Evolutionary conservation across 2,113 vertebrate species (phyloP), one percentile per base, ranked within the genome.

Genomic region (Anthoscopus minutus): DNA sequence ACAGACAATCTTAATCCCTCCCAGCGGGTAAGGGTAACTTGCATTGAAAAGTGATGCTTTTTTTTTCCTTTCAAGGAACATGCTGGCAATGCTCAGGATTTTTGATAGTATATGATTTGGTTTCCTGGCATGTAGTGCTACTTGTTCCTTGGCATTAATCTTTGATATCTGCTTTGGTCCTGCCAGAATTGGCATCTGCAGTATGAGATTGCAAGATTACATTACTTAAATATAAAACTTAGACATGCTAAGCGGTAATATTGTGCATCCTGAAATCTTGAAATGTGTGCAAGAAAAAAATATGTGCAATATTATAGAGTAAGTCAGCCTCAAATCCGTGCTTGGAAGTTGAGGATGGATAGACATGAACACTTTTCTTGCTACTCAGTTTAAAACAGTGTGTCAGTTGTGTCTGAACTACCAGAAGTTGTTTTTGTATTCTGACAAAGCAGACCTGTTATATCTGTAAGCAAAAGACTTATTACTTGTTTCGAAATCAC

Each of bases 1-100:
- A 98, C 98, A 70, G 99, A 99, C 96, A 99, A 98, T 98, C 97
- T 99, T 76, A 98, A 98, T 96, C 98, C 98, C 51, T 98, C 98
- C 66, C 99, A 99, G 93, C 98, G 98, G 98, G 99, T 99, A 97
- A 98, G 97, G 86, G 66, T 56, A 90, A 70, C 11, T 57, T 73
- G 54, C 21, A 22, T 2, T 69, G 50, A 77, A 58, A 82, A 86
- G 15, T 40, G 5, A 3, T 58, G 7, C 35, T n/a, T 69, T 53
- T 61, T 13, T 38, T 94, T 42, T 91, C 92, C 10, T 72, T 81
- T 5, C 15, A 42, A 37, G 66, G 37, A 56, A 18, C 27, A 27
- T 42, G 13, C 14, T 62, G 69, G 33, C 19, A 65, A 5, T 38
- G 20, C 54, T 83, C 33, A 53, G 18, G 5, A 21, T 40, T 79